Percentiles rank a stretch among this genome's conserved stretches.
phyloP scores from a whole-genome alignment of 2,888 invertebrate species.

The Thymelicus acteon region DNA sequence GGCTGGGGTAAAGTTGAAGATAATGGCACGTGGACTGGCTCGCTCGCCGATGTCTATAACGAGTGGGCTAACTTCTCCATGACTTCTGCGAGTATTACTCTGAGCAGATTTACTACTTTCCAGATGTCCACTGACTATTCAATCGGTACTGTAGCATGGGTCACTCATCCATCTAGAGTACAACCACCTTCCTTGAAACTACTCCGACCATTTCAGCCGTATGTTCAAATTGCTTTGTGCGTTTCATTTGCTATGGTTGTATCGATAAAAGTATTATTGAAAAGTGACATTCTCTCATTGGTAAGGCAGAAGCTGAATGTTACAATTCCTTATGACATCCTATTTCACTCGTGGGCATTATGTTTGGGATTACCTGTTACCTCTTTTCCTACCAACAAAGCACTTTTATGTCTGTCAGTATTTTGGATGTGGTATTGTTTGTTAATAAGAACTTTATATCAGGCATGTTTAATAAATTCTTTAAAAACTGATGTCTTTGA shows the following conservation, averaged over 20 bases:
- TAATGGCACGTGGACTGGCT: conserved; percentile 69
- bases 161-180: conserved; percentile 58
- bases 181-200: conserved; percentile 65
- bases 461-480: conserved; percentile 66
- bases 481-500: conserved; percentile 63
- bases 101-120: conserved; percentile 58
- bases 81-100: conserved; percentile 66
- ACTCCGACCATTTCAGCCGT: conserved; percentile 59
- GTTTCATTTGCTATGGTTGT: conserved; percentile 58
- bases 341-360: conserved; percentile 49
- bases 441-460: conserved; percentile 69
- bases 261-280: conserved; percentile 52
- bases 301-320: conserved; percentile 44
- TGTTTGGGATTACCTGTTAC: conserved; percentile 66
- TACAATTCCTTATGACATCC: conserved; percentile 47
- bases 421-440: conserved; percentile 71
- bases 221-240: conserved; percentile 55
- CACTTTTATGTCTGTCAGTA: conserved; percentile 54
- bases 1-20: conserved; percentile 66
- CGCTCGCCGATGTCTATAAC: conserved; percentile 64
- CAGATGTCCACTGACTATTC: conserved; percentile 63
- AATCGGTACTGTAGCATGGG: conserved; percentile 57
- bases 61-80: conserved; percentile 72
- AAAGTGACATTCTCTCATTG: conserved; percentile 48
- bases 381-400: conserved; percentile 57